Evolutionary conservation across 2,888 invertebrate genomes (phyloP).

Genomic region (Hydrotaea cyrtoneurina): DNA sequence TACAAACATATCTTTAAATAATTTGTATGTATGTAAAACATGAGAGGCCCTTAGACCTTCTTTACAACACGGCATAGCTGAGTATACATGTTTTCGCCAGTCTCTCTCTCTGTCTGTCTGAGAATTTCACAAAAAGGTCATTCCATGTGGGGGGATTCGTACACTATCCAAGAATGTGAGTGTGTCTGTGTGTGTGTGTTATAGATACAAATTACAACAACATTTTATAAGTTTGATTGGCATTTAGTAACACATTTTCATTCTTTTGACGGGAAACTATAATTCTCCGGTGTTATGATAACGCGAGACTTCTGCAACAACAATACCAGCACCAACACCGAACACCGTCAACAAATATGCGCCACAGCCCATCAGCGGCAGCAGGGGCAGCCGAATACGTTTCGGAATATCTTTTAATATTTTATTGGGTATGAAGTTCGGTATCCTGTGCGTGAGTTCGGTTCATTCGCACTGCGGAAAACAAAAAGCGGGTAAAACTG

Average conservation of each 20-base stretch:
- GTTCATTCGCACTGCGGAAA: background rate
- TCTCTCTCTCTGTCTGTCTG: background rate
- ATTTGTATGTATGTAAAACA: background rate
- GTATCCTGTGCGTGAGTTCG: background rate
- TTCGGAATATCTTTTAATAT: too few species aligned
- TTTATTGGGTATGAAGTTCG: too few species aligned
- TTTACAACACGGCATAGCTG: background rate
- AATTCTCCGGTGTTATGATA: slow-evolving; percentile 19
- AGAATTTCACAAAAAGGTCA: background rate
- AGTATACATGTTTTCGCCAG: too few species aligned
- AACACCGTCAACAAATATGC: background rate
- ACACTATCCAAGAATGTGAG: background rate
- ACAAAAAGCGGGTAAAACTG: slow-evolving; percentile 32
- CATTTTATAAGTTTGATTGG: slow-evolving; percentile 68
- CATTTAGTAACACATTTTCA: slow-evolving; percentile 65
- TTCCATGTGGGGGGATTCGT: background rate
- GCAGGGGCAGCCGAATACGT: too few species aligned
- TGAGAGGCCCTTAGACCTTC: background rate
- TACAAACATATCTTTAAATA: too few species aligned
- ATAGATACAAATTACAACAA: slow-evolving; percentile 9
- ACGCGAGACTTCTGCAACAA: slow-evolving; percentile 36
- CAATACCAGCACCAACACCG: slow-evolving; percentile 4
- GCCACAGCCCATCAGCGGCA: too few species aligned
- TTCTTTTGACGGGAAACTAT: slow-evolving; percentile 42
- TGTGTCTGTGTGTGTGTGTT: background rate